These are phyloP conservation scores for Ridgeia piscesae DNA, from an alignment of 1,140 invertebrate genomes.

Conservation along the genomic window DNA sequence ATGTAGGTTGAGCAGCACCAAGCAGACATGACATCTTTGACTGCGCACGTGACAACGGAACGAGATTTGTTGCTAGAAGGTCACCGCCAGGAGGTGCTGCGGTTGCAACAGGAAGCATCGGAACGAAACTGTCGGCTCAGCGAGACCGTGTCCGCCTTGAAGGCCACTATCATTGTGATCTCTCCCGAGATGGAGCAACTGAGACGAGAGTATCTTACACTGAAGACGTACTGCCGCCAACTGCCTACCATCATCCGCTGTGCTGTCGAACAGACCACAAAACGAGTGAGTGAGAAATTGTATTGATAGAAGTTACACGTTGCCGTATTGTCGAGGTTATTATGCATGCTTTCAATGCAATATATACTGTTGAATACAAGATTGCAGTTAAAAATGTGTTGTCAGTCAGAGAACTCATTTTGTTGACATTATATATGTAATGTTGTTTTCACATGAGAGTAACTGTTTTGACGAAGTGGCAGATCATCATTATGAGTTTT, in stretches of 20 bases:
- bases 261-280: neutral
- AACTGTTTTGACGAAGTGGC: too few species aligned
- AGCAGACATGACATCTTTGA: neutral
- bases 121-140: neutral
- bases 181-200: neutral
- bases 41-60: neutral
- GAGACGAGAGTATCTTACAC: neutral
- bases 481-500: too few species aligned
- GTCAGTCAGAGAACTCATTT: too few species aligned
- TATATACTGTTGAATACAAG: too few species aligned
- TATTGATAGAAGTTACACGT: too few species aligned
- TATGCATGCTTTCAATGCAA: too few species aligned
- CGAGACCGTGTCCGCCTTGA: neutral
- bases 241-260: neutral
- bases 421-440: too few species aligned
- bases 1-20: neutral
- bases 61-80: neutral
- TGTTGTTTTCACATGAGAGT: too few species aligned
- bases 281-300: neutral
- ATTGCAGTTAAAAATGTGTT: too few species aligned
- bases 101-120: neutral
- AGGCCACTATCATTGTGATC: neutral
- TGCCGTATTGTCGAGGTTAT: too few species aligned
- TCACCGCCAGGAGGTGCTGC: neutral
- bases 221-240: neutral